Conservation (phyloP, 1,140 invertebrate species). For the Chymomyza costata region DNA sequence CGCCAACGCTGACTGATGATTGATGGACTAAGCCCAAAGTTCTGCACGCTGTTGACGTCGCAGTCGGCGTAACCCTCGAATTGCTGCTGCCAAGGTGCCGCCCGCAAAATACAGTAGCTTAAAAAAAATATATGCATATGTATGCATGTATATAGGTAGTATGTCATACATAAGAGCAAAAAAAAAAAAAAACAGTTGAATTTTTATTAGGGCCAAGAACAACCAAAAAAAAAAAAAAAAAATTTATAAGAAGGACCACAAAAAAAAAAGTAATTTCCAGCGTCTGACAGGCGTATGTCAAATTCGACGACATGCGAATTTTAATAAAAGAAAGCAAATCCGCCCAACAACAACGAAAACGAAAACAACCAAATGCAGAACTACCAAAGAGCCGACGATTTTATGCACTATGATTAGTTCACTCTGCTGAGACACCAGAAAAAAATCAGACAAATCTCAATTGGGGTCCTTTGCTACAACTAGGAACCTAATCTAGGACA, state of each 20-base stretch:
- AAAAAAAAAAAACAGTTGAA: slow-evolving; percentile 18
- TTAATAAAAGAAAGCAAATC: no score
- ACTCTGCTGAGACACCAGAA: no score
- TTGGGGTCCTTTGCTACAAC: no score
- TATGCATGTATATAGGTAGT: slow-evolving; percentile 1
- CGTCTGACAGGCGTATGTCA: slow-evolving; percentile 60
- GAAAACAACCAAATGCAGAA: no score
- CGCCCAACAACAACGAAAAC: no score
- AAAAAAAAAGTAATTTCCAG: slow-evolving; percentile 60
- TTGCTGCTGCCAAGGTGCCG: slow-evolving; percentile 21
- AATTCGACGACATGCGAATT: slow-evolving; percentile 68
- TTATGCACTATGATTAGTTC: no score
- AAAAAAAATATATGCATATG: slow-evolving; percentile 13
- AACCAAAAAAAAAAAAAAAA: slow-evolving; percentile 8
- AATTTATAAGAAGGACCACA: not conserved
- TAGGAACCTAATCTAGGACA: no score
- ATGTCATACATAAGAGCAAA: slow-evolving; percentile 33
- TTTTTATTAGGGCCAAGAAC: slow-evolving; percentile 28
- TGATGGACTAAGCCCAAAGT: slow-evolving; percentile 50
- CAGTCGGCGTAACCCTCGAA: slow-evolving; percentile 29
- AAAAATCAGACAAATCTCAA: no score
- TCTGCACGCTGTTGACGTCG: slow-evolving; percentile 3
- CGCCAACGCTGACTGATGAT: slow-evolving; percentile 58
- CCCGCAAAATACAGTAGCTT: slow-evolving; percentile 5
- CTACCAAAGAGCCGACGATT: no score